Conservation (phyloP, 2,113 vertebrate genomes). For the Bubalus kerabau region DNA sequence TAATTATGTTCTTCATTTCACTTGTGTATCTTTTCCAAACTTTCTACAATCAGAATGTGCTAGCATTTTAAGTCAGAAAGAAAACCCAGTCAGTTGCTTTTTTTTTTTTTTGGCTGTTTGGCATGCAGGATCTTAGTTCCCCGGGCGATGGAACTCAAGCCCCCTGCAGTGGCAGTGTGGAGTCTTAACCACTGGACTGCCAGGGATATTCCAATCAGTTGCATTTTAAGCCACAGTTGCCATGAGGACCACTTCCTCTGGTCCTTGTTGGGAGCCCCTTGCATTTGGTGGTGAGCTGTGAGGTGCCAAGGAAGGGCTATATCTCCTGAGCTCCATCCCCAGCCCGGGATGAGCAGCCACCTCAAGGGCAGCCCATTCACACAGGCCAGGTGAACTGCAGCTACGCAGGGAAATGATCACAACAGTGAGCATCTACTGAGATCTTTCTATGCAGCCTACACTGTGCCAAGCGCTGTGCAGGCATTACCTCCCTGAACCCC, state of each 20-base stretch:
- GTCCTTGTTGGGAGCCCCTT: not conserved
- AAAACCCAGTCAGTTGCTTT: not conserved
- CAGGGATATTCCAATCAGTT: not conserved
- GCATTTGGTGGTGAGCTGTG: not conserved
- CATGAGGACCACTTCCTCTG: not conserved
- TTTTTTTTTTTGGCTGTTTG: not conserved
- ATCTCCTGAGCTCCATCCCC: not conserved
- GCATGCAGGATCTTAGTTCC: not conserved
- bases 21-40: not conserved
- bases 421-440: fast-evolving
- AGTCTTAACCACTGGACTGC: not conserved
- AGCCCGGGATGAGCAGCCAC: not conserved
- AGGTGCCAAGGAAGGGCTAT: not conserved
- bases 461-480: fast-evolving
- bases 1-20: not conserved
- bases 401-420: fast-evolving
- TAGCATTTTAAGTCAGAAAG: not conserved
- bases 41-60: not conserved
- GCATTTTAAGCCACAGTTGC: not conserved
- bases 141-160: not conserved
- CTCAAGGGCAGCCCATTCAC: not conserved
- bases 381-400: not conserved
- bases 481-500: not conserved
- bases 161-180: not conserved
- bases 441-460: fast-evolving